Evolutionary conservation across 2,113 vertebrate genomes (phyloP), one percentile per base, ranked within the genome.

Genomic region (Ia io): DNA sequence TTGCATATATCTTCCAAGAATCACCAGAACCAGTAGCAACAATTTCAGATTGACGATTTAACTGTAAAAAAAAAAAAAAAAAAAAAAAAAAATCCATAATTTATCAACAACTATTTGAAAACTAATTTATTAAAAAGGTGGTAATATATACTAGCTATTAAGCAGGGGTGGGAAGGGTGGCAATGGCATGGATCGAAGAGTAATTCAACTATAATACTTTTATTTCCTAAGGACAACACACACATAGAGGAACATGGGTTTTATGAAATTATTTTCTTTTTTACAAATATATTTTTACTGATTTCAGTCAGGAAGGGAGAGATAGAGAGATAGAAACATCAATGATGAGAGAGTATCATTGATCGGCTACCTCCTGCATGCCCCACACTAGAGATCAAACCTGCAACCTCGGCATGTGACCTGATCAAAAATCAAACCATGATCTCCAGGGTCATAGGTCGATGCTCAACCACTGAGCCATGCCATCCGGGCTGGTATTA

Each of bases 1-100:
- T 99, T 67, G 98, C 98, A 11, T 99, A 99, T 0, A 99, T 99
- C 96, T 99, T 99, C 98, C 99, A 80, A 28, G 88, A 85, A 89
- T 96, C 95, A 61, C 98, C 98, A 0, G 98, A 97, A 87, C 98
- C 96, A 49, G 91, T 61, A 91, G 98, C 95, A 5, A 99, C 97
- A 97, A 98, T 93, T 97, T 98, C 98, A 82, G 99, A 97, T 23
- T 96, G 98, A 87, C 96, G 98, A 96, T 94, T 44, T 91, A 98
- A 97, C 98, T 99, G 97, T n/a, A 98, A 98, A 70, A 83, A 89
- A 28, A 61, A 53, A 90, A 89, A 96, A 85, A n/a, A n/a, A n/a
- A 98, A 98, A 70, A 83, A 89, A 28, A 61, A 53, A 90, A 89
- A 96, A 85, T 82, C 83, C 74, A 96, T 3, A 67, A 90, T 44